phyloP scores from a whole-genome alignment of 1,140 invertebrate species.

The Ridgeia piscesae region DNA sequence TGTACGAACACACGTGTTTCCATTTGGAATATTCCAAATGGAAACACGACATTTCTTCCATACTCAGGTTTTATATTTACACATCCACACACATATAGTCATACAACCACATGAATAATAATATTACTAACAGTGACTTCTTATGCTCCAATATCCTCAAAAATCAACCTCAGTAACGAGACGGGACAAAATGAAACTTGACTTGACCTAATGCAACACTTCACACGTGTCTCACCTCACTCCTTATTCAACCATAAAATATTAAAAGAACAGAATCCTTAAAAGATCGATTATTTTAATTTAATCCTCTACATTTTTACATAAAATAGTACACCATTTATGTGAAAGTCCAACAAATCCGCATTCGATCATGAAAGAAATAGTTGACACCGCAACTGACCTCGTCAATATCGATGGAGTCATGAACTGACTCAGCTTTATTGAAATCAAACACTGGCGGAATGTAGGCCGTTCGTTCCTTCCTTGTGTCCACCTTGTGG shows the following conservation, averaged over 20 bases:
- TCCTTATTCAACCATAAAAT: neutral
- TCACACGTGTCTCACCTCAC: neutral
- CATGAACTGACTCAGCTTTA: constrained; percentile 36
- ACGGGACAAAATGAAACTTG: too few species aligned
- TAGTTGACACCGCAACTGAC: constrained; percentile 29
- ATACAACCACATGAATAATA: neutral
- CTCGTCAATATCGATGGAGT: constrained; percentile 48
- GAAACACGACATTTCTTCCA: too few species aligned
- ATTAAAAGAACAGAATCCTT: neutral
- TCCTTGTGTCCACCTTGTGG: neutral
- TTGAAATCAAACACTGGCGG: constrained; percentile 53
- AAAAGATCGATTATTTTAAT: neutral
- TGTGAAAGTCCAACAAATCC: neutral
- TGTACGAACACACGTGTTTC: too few species aligned
- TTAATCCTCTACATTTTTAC: neutral
- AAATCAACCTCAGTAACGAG: too few species aligned
- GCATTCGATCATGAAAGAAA: too few species aligned
- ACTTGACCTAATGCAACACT: neutral
- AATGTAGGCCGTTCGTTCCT: constrained; percentile 33
- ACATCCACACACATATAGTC: neutral
- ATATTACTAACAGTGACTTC: too few species aligned
- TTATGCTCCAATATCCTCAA: too few species aligned
- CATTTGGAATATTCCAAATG: too few species aligned
- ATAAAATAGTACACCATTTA: neutral
- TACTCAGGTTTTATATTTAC: too few species aligned